Evolutionary conservation across 2,797 vertebrate genomes (phyloP).

Genomic region (Botia almorhae): DNA sequence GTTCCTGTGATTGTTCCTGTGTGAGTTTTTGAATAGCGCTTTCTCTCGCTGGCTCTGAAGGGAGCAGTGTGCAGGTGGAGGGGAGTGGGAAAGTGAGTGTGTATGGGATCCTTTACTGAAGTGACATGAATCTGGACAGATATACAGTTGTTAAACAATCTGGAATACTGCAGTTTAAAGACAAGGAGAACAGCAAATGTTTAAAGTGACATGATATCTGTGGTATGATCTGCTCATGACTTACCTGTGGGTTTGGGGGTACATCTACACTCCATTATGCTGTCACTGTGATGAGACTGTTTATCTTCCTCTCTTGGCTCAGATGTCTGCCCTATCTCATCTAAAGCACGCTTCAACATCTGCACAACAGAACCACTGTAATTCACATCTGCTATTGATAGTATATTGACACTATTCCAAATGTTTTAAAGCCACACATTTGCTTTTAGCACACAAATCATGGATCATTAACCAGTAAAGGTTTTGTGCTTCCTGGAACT

Average conservation of each 20-base stretch:
- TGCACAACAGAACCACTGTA: slow-evolving; percentile 56
- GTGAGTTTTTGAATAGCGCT: slow-evolving; percentile 50
- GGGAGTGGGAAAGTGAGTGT: slow-evolving; percentile 81
- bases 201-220: background rate
- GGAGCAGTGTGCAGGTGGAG: slow-evolving; percentile 62
- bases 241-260: slow-evolving; percentile 73
- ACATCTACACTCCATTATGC: slow-evolving; percentile 77
- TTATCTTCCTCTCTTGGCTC: slow-evolving; percentile 79
- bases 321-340: slow-evolving; percentile 68
- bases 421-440: too few relatives aligned
- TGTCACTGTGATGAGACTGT: slow-evolving; percentile 87
- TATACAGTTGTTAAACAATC: background rate
- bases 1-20: slow-evolving; percentile 36
- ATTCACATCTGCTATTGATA: background rate
- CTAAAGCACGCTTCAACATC: slow-evolving; percentile 89
- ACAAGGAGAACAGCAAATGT: too few relatives aligned
- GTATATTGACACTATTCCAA: too few relatives aligned
- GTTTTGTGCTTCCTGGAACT: too few relatives aligned
- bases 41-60: slow-evolving; percentile 56
- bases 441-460: too few relatives aligned
- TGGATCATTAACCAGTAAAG: too few relatives aligned
- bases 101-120: slow-evolving; percentile 64
- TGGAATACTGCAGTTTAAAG: background rate
- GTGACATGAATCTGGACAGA: slow-evolving; percentile 62
- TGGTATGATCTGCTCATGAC: slow-evolving; percentile 37